Conservation (phyloP, 2,888 invertebrate genomes). For the Drosophila pegasa region DNA sequence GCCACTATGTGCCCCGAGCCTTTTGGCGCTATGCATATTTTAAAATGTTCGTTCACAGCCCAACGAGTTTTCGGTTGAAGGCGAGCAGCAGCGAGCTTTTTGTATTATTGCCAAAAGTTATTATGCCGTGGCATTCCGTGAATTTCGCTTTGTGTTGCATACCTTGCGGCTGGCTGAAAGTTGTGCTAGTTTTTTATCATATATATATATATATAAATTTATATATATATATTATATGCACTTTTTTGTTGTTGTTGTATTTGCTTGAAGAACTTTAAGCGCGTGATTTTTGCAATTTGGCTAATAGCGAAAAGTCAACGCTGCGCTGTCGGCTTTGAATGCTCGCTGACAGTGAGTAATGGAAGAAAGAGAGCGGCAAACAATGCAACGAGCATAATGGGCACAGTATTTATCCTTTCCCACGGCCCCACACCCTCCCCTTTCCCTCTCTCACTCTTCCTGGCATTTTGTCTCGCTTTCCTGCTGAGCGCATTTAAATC, state of each 20-base stretch:
- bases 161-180: constrained; percentile 61
- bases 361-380: constrained; percentile 22
- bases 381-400: constrained; percentile 30
- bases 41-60: constrained; percentile 52
- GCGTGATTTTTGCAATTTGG: constrained; percentile 70
- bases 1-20: constrained; percentile 1
- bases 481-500: constrained; percentile 62
- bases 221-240: not conserved
- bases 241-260: constrained; percentile 11
- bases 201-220: not conserved
- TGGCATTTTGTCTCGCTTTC: not conserved
- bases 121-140: constrained; percentile 61
- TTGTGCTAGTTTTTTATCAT: constrained; percentile 23
- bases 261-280: constrained; percentile 55
- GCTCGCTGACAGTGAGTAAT: constrained; percentile 63
- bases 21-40: constrained; percentile 57
- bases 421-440: not conserved
- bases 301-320: constrained; percentile 69
- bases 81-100: constrained; percentile 50
- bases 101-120: constrained; percentile 78
- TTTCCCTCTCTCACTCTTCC: not conserved
- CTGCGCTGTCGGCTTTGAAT: constrained; percentile 58
- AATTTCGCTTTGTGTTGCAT: constrained; percentile 59
- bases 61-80: constrained; percentile 52
- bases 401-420: constrained; percentile 13